Evolutionary conservation across 1,140 invertebrate genomes (phyloP).

Genomic region (Mesaphorura yosii): DNA sequence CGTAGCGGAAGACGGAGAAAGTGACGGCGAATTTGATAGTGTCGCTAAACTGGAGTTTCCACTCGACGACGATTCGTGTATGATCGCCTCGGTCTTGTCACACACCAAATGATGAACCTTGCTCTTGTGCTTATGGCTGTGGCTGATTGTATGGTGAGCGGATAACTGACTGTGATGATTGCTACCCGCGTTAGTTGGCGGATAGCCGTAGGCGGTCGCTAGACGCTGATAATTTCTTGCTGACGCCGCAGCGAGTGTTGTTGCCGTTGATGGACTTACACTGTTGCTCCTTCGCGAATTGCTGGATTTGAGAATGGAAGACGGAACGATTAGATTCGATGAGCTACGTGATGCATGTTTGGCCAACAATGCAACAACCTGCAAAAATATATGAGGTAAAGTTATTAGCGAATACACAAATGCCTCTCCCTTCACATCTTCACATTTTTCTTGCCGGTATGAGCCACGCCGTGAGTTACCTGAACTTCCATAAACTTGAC

Average conservation of each 20-base stretch:
- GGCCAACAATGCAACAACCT: conserved; percentile 26
- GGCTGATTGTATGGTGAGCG: no score
- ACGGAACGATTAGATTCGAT: conserved; percentile 4
- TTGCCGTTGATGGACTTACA: conserved; percentile 1
- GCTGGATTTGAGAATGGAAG: not conserved
- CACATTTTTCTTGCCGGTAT: no score
- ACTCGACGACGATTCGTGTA: conserved; percentile 23
- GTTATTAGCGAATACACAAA: not conserved
- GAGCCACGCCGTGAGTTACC: no score
- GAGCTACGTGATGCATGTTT: conserved; percentile 22
- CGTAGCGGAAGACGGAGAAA: conserved; percentile 12
- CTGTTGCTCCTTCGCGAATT: conserved; percentile 3
- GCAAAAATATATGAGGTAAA: not conserved
- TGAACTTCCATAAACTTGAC: no score
- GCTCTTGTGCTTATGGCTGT: no score
- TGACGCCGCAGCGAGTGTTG: conserved; percentile 5
- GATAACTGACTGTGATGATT: no score
- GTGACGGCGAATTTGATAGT: conserved; percentile 18
- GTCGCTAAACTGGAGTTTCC: conserved; percentile 26
- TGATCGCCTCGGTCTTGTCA: not conserved
- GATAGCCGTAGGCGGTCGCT: no score
- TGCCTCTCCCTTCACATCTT: no score
- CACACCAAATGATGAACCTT: not conserved
- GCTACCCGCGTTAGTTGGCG: no score
- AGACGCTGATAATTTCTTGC: no score